Conservation (phyloP, 2,888 invertebrate genomes). For the Caenorhabditis afra region DNA sequence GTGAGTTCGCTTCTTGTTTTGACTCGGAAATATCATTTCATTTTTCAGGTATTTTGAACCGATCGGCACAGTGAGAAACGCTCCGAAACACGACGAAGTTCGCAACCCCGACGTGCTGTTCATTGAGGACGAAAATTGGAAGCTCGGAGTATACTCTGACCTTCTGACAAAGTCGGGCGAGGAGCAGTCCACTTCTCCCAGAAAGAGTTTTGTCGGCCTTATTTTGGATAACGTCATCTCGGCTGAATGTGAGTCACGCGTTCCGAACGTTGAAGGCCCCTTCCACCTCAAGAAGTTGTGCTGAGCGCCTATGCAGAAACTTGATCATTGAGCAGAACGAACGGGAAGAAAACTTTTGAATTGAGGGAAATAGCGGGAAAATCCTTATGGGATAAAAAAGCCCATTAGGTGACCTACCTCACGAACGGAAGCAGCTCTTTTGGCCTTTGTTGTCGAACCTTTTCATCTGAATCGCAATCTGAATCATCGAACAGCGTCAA, state of each 20-base stretch:
- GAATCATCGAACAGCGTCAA: background rate
- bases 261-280: too few species aligned
- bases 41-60: slow-evolving; percentile 67
- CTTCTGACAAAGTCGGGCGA: too few species aligned
- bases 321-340: background rate
- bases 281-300: background rate
- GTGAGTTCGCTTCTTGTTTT: slow-evolving; percentile 31
- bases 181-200: too few species aligned
- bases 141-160: too few species aligned
- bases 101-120: too few species aligned
- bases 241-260: slow-evolving; percentile 63
- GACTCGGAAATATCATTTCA: background rate
- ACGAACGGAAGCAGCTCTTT: too few species aligned
- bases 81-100: background rate
- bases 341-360: background rate
- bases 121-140: too few species aligned
- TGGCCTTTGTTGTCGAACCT: too few species aligned
- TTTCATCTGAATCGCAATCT: background rate
- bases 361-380: too few species aligned
- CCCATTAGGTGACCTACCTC: too few species aligned
- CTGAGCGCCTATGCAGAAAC: background rate
- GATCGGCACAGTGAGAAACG: too few species aligned
- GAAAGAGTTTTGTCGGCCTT: slow-evolving; percentile 62
- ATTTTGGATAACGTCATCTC: slow-evolving; percentile 67
- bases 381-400: background rate